These are phyloP conservation scores for Paramormyrops hopkinsi DNA, from an alignment of 2,797 vertebrate genomes.

Conservation along the genomic window DNA sequence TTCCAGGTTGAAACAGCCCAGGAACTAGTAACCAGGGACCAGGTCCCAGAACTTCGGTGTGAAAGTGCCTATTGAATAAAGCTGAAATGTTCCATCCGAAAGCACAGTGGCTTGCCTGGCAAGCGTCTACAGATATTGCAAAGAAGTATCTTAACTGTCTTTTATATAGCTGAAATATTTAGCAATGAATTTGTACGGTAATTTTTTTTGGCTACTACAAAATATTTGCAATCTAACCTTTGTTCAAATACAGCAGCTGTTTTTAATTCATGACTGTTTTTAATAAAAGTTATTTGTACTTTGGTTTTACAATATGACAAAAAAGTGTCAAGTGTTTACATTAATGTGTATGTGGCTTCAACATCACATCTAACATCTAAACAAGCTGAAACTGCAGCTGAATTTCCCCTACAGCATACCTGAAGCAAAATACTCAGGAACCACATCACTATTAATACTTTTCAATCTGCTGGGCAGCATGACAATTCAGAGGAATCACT, in stretches of 20 bases:
- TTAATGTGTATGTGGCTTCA: neutral
- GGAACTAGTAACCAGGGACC: neutral
- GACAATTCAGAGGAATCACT: neutral
- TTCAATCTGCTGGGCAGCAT: neutral
- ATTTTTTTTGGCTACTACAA: neutral
- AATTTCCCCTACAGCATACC: neutral
- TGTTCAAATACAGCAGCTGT: neutral
- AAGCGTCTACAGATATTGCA: neutral
- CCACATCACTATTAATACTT: neutral
- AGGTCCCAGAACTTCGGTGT: neutral
- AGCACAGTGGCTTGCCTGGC: neutral
- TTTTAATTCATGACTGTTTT: neutral
- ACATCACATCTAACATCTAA: neutral
- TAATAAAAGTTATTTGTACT: neutral
- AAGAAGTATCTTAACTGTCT: neutral
- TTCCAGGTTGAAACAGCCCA: neutral
- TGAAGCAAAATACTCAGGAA: neutral
- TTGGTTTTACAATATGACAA: neutral
- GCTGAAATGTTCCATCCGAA: neutral
- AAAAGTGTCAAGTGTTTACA: neutral
- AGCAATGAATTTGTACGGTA: neutral
- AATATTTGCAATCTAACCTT: neutral
- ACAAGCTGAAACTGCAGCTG: neutral
- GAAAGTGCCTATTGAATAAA: neutral
- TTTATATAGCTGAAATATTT: neutral